Percentiles rank a stretch among this genome's conserved stretches.
Conservation (phyloP, 2,797 vertebrate species). For the Platalea minor region DNA sequence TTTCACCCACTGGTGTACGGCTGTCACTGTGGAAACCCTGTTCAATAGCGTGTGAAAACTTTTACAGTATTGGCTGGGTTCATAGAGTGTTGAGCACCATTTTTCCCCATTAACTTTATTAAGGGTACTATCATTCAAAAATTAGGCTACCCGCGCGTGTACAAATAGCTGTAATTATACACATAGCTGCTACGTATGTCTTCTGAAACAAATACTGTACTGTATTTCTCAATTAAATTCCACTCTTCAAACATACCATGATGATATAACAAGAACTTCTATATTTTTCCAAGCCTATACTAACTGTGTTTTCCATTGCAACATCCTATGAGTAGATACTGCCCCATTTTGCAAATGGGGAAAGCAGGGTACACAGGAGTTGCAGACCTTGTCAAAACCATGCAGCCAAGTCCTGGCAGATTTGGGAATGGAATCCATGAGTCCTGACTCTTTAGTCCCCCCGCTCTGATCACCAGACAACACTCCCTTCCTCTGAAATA, state of each 20-base stretch:
- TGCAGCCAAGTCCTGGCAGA: conserved; percentile 2
- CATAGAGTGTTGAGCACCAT: neutral
- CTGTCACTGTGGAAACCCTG: conserved; percentile 26
- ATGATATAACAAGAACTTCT: conserved; percentile 6
- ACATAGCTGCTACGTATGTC: neutral
- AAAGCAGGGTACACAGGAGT: conserved; percentile 3
- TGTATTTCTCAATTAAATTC: conserved; percentile 11
- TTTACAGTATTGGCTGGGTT: conserved; percentile 24
- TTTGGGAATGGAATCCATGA: conserved; percentile 40
- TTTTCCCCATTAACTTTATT: conserved; percentile 33
- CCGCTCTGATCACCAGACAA: conserved; percentile 54
- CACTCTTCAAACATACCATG: neutral
- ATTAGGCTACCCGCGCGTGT: neutral
- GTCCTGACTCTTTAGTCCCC: conserved; percentile 39
- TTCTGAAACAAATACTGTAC: neutral
- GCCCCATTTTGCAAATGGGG: neutral
- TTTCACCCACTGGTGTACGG: neutral
- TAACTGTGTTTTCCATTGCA: conserved; percentile 28
- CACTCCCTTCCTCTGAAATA: conserved; percentile 62
- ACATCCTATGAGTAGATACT: neutral
- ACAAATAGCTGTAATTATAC: conserved; percentile 21
- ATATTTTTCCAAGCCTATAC: neutral
- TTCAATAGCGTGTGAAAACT: conserved; percentile 38
- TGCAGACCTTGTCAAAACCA: conserved; percentile 12
- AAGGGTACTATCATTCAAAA: conserved; percentile 7